Percentiles rank a stretch among this genome's conserved stretches.
phyloP scores from a whole-genome alignment of 2,797 vertebrate species.

The Malurus leucopterus region DNA sequence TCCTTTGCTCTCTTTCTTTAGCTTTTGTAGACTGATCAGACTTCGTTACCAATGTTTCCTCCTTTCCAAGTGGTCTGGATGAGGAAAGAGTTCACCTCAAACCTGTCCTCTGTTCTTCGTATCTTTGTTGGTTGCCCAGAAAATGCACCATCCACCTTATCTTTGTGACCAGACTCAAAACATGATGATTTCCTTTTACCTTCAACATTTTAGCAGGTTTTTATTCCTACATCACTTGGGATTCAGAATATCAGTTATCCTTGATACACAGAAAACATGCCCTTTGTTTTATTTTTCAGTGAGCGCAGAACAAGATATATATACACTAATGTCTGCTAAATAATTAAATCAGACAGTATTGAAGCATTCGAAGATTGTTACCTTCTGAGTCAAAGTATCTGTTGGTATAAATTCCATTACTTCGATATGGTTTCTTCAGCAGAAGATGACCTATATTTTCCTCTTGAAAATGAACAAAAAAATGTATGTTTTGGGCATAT shows the following conservation, averaged over 20 bases:
- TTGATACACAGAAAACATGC: neutral
- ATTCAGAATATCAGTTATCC: neutral
- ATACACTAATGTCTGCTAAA: neutral
- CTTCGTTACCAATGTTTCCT: neutral
- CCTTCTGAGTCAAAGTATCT: neutral
- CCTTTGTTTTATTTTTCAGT: neutral
- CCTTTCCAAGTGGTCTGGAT: neutral
- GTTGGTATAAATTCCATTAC: neutral
- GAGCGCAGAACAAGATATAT: neutral
- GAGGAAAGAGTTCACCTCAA: neutral
- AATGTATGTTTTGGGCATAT: neutral
- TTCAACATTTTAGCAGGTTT: neutral
- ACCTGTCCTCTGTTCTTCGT: neutral
- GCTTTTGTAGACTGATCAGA: neutral
- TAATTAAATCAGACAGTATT: neutral
- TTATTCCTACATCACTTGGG: neutral
- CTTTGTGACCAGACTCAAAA: neutral
- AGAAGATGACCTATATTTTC: neutral
- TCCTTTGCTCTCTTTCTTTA: neutral
- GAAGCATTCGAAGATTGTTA: neutral
- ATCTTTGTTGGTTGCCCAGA: neutral
- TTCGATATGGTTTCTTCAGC: neutral
- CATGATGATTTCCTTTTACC: neutral
- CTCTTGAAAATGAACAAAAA: neutral
- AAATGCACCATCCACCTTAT: neutral